Evolutionary conservation across 2,113 vertebrate species (phyloP), one percentile per base, ranked within the genome.

Genomic region (Eulacestoma nigropectus): DNA sequence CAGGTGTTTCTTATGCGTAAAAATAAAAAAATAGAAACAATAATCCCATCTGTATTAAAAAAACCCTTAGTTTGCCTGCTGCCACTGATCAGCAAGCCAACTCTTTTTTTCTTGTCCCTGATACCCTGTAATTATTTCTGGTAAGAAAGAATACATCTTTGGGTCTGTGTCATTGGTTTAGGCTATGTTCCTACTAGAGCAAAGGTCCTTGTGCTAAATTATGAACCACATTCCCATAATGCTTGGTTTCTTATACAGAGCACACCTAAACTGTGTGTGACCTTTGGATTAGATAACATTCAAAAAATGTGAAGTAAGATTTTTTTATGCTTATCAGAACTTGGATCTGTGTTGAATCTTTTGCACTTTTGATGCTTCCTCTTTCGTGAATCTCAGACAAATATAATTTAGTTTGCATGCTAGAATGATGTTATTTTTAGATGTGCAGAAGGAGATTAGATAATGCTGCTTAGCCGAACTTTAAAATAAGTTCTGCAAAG

Each of bases 371-470:
- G 64, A 95, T 91, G 83, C 89, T 92, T 97, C 89, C 94, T 92
- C 80, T 87, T 95, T 94, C 52, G 75, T 84, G 83, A 97, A 52
- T 84, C 84, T 95, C 77, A 89, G 95, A 93, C 84, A 91, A 95
- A 84, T 89, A 87, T 87, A 94, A 95, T 97, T 92, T 87, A 47
- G 76, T 84, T 95, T 93, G 84, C 77, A 64, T 94, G 91, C 84
- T 92, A 87, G 80, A 82, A 89, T 63, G 33, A 41, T 89, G 64
- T n/a, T 96, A 96, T 96, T 95, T 97, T 95, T 93, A 93, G 95
- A 97, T 93, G 83, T 81, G 35, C 68, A 86, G 84, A 89, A 91
- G 78, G 75, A 96, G 94, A 95, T 96, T 90, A 96, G 90, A 97
- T 97, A 95, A 86, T 84, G 93, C 93, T 81, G 86, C 84, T 59